Conservation (phyloP, 37 sponge, comb jelly and placozoan species). For the Aphrocallistes beatrix region DNA sequence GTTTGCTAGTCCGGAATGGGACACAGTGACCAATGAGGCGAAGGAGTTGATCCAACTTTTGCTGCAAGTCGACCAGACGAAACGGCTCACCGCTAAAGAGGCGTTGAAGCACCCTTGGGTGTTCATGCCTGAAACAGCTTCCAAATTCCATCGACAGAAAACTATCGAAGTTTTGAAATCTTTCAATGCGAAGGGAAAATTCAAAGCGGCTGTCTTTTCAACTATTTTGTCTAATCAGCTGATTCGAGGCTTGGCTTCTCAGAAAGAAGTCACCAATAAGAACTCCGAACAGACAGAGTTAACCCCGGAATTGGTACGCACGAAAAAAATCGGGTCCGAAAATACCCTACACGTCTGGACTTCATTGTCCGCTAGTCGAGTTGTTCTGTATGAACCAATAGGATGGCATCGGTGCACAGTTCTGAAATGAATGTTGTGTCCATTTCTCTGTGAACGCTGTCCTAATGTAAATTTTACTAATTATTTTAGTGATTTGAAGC, state of each 20-base stretch:
- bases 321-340: no score
- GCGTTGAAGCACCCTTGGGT: constrained; percentile 80
- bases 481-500: no score
- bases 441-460: no score
- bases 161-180: constrained; percentile 72
- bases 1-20: constrained; percentile 95
- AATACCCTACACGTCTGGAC: no score
- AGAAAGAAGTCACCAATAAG: no score
- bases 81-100: constrained; percentile 57
- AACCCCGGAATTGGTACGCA: no score
- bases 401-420: no score
- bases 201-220: constrained; percentile 43
- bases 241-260: background rate
- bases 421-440: no score
- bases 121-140: constrained; percentile 43
- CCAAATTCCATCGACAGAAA: constrained; percentile 68
- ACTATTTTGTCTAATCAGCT: constrained; percentile 9
- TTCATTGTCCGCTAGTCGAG: no score
- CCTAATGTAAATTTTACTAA: no score
- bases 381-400: no score
- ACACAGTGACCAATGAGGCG: constrained; percentile 75
- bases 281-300: no score
- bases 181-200: constrained; percentile 81
- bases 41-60: constrained; percentile 55
- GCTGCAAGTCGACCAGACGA: constrained; percentile 34